Evolutionary conservation across 2,113 vertebrate genomes (phyloP).

Genomic region (Hylia prasina): DNA sequence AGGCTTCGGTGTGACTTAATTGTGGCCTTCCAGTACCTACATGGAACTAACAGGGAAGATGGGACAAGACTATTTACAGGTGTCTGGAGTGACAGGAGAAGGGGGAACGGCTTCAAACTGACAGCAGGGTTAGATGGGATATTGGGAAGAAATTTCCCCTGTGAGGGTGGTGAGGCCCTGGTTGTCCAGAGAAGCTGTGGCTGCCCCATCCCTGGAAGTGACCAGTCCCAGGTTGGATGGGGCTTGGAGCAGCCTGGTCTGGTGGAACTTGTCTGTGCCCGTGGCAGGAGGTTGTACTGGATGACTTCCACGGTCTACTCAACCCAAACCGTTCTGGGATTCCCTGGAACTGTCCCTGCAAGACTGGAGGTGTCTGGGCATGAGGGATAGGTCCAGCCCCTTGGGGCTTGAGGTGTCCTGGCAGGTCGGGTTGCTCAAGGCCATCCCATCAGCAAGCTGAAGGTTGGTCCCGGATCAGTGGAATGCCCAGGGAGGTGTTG

Average conservation of each 20-base stretch:
- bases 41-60: neutral
- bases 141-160: neutral
- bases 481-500: neutral
- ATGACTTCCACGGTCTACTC: neutral
- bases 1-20: neutral
- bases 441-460: too few relatives aligned
- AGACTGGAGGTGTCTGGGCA: neutral
- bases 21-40: neutral
- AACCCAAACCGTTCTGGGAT: neutral
- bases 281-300: neutral
- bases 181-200: neutral
- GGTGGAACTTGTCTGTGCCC: neutral
- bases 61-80: neutral
- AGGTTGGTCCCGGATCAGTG: neutral
- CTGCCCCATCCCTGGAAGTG: neutral
- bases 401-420: neutral
- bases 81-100: neutral
- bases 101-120: neutral
- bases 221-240: rapidly evolving
- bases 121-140: neutral
- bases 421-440: rapidly evolving
- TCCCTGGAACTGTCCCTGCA: neutral
- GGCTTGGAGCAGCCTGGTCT: rapidly evolving
- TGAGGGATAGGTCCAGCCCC: rapidly evolving
- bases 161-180: neutral